These are phyloP conservation scores for Sarcoramphus papa DNA, from an alignment of 2,797 vertebrate genomes.

Conservation along the genomic window DNA sequence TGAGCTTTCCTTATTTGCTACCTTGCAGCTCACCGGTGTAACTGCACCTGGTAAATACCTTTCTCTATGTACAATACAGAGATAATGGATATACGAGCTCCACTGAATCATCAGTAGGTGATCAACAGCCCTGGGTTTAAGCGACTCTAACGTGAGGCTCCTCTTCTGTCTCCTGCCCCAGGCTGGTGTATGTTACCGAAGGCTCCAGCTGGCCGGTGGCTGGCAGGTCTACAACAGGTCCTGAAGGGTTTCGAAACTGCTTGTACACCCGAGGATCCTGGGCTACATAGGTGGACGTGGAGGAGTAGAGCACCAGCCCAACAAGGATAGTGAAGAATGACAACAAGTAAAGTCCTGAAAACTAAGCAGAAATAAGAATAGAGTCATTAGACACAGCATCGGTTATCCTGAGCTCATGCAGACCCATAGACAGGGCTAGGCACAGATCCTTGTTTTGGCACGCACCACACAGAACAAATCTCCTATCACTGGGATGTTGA, in stretches of 20 bases:
- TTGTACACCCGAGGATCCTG: constrained; percentile 95
- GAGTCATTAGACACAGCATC: not conserved
- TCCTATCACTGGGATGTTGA: not conserved
- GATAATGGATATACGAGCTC: constrained; percentile 68
- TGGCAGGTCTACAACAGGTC: constrained; percentile 77
- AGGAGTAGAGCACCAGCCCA: constrained; percentile 89
- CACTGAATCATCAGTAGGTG: constrained; percentile 52
- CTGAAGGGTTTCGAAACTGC: constrained; percentile 89
- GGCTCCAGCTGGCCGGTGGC: constrained; percentile 81
- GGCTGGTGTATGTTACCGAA: constrained; percentile 89
- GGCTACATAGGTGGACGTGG: constrained; percentile 88
- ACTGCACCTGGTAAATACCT: constrained; percentile 80
- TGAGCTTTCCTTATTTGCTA: constrained; percentile 71
- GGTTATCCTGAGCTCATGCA: not conserved
- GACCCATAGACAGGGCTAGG: not conserved
- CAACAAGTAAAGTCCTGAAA: constrained; percentile 92
- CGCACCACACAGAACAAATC: not conserved
- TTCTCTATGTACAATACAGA: constrained; percentile 82
- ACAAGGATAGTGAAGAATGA: constrained; percentile 89
- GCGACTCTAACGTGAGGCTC: constrained; percentile 85
- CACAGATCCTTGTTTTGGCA: not conserved
- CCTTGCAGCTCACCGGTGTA: constrained; percentile 69
- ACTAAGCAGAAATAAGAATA: constrained; percentile 74
- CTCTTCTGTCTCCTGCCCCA: constrained; percentile 86
- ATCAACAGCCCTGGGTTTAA: constrained; percentile 67